phyloP scores from a whole-genome alignment of 2,888 invertebrate species.

The Trissoscelio sp. region DNA sequence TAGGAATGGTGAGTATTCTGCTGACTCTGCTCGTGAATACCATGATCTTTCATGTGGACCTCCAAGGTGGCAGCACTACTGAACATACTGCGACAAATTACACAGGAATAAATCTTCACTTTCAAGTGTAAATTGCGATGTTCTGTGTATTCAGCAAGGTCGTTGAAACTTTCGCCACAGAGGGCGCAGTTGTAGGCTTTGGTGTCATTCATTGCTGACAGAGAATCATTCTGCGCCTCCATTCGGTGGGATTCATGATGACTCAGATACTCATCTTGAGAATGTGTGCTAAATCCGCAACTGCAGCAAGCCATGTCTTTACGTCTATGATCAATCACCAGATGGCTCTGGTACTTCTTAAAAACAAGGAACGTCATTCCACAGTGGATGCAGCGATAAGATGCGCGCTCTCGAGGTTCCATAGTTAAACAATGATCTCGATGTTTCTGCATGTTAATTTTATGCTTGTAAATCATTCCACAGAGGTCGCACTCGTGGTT shows the following conservation, averaged over 20 bases:
- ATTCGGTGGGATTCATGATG: slow-evolving; percentile 81
- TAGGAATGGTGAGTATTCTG: slow-evolving; percentile 74
- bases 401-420: slow-evolving; percentile 73
- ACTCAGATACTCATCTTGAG: slow-evolving; percentile 84
- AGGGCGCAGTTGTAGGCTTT: slow-evolving; percentile 85
- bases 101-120: slow-evolving; percentile 87
- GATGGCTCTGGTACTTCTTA: slow-evolving; percentile 79
- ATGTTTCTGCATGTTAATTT: slow-evolving; percentile 79
- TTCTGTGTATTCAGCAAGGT: slow-evolving; percentile 86
- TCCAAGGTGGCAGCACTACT: slow-evolving; percentile 85
- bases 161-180: slow-evolving; percentile 86
- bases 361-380: slow-evolving; percentile 79
- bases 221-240: background rate
- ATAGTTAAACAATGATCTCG: slow-evolving; percentile 75
- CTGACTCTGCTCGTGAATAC: slow-evolving; percentile 74
- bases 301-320: slow-evolving; percentile 84
- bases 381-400: slow-evolving; percentile 79
- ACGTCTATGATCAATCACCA: slow-evolving; percentile 75
- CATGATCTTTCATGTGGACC: slow-evolving; percentile 81
- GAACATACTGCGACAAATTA: slow-evolving; percentile 86
- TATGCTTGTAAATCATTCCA: slow-evolving; percentile 82
- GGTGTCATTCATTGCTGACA: background rate
- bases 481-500: slow-evolving; percentile 80
- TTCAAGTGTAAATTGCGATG: slow-evolving; percentile 87
- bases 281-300: slow-evolving; percentile 84